Base-by-base conservation (phyloP, 2,113 vertebrate genomes). In the Trematomus loennbergii region DNA sequence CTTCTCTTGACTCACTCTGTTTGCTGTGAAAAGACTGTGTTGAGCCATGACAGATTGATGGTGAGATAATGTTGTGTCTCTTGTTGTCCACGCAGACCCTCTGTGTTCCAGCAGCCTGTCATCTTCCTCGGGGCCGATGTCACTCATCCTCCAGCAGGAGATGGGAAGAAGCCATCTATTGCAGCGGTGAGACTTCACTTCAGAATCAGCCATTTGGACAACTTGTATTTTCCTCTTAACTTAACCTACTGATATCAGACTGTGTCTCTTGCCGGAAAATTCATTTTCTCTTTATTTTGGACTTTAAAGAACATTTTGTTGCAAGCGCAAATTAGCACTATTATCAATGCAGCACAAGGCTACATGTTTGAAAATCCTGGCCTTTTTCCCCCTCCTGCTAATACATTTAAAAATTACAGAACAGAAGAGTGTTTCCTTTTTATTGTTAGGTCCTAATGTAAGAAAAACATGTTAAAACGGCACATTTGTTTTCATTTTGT, bases 51-150 rank as follows among this genome's bases (percentile, higher is more conserved):
- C 57, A 0, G 20, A 52, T 22, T n/a, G 48, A n/a, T 53, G 2
- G 16, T 18, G 3, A 33, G 25, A 2, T 43, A 10, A 49, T 46
- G 16, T 9, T 62, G n/a, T 60, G 36, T 46, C 16, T 72, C 9
- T 25, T 9, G 13, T 40, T 20, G 2, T 62, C 13, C 60, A 18
- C 18, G 1, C 93, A 99, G 98, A 84, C 98, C 98, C 65, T 97
- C 98, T 79, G 96, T 99, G 93, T 99, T 99, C 95, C 97, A 99
- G 95, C 97, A 99, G 96, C 98, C 98, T 54, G 96, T 99, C 94
- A 99, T 99, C 92, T 99, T 99, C 95, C 94, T 99, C 82, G 98
- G 98, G 77, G 97, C 98, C 1, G 98, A 99, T 87, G 98, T 99
- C 92, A 99, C 98, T 87, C 98, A 99, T 88, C 98, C 98, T 75